Conservation (phyloP, 2,888 invertebrate species). For the Drosophila trichaetosa region DNA sequence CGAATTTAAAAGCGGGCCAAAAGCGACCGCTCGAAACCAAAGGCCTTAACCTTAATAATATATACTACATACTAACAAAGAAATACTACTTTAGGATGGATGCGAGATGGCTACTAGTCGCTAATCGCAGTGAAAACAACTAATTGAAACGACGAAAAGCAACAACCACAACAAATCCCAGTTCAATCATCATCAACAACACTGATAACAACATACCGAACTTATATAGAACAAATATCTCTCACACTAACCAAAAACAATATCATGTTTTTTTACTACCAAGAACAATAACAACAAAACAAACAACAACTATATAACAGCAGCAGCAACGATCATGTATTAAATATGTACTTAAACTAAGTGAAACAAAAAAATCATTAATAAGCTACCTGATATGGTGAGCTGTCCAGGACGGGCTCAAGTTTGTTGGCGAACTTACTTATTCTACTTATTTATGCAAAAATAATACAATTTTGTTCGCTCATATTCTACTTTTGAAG, state of each 20-base stretch:
- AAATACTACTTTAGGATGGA: slow-evolving; percentile 66
- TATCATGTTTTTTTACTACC: slow-evolving; percentile 39
- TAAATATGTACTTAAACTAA: slow-evolving; percentile 71
- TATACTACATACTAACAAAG: slow-evolving; percentile 59
- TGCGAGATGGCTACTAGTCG: slow-evolving; percentile 65
- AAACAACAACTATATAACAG: slow-evolving; percentile 18
- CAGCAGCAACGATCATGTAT: slow-evolving; percentile 67
- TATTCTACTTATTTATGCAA: slow-evolving; percentile 40
- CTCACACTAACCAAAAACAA: slow-evolving; percentile 55
- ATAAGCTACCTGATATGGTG: slow-evolving; percentile 36
- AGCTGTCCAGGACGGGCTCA: slow-evolving; percentile 30
- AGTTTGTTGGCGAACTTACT: slow-evolving; percentile 47
- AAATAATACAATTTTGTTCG: slow-evolving; percentile 47
- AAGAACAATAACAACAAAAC: slow-evolving; percentile 17
- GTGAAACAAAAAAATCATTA: slow-evolving; percentile 36
- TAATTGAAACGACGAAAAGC: slow-evolving; percentile 41
- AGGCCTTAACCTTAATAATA: slow-evolving; percentile 76
- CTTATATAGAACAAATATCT: slow-evolving; percentile 40
- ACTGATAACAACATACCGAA: slow-evolving; percentile 23
- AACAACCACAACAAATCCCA: slow-evolving; percentile 50
- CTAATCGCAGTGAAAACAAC: slow-evolving; percentile 60
- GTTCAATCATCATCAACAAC: slow-evolving; percentile 37
- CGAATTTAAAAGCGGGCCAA: slow-evolving; percentile 77
- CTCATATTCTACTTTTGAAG: slow-evolving; percentile 62
- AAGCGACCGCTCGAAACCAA: slow-evolving; percentile 71